These are phyloP conservation scores for Acronicta leporina DNA, from an alignment of 2,888 invertebrate genomes.

Conservation along the genomic window DNA sequence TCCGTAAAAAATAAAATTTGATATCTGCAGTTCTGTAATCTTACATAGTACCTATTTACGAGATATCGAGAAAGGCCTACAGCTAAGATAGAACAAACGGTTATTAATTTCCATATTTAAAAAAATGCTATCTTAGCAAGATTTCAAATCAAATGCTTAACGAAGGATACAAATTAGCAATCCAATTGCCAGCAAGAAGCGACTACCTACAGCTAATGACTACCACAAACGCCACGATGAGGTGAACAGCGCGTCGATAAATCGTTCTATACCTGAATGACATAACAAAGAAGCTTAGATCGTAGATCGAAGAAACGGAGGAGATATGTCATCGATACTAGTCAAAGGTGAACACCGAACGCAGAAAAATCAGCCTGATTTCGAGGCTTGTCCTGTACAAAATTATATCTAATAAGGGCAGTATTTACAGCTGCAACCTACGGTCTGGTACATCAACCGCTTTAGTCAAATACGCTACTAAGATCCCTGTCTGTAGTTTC, in stretches of 20 bases:
- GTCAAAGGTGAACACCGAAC: not conserved
- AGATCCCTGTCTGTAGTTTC: no score
- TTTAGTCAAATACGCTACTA: no score
- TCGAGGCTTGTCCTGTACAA: no score
- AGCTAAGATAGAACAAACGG: not conserved
- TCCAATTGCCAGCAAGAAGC: conserved; percentile 30
- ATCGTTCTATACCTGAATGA: conserved; percentile 69
- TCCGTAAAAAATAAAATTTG: no score
- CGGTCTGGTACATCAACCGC: no score
- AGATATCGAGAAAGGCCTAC: no score
- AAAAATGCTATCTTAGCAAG: not conserved
- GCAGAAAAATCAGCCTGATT: no score
- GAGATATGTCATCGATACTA: conserved; percentile 16
- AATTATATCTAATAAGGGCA: no score
- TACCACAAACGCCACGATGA: conserved; percentile 52
- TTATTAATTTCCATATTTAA: not conserved
- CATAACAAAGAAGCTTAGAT: conserved; percentile 68
- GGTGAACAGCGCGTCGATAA: conserved; percentile 66
- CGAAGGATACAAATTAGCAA: conserved; percentile 38
- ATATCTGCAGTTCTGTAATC: no score
- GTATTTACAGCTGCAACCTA: no score
- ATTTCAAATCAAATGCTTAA: not conserved
- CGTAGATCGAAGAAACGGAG: conserved; percentile 30
- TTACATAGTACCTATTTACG: no score
- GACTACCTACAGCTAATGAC: conserved; percentile 51